Base-by-base conservation (phyloP, 2,113 vertebrate species). In the Tupaia chinensis region DNA sequence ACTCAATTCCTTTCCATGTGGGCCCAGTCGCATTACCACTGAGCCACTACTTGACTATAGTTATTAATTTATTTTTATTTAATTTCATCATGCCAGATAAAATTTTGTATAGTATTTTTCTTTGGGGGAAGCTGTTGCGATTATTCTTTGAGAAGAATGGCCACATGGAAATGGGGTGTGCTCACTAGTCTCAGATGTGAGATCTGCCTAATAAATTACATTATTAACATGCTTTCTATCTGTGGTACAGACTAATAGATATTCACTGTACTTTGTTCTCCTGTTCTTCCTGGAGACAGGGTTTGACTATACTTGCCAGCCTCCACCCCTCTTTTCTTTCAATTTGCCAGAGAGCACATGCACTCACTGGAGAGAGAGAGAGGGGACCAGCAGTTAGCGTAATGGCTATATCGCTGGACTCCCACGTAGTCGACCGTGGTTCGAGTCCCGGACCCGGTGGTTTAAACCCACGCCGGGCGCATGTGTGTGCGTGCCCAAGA, bases 31-130 rank as follows among this genome's bases (percentile, higher is more conserved):
- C 44, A 44, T 44, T 44, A 44, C 44, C 44, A 3, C 44, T 44
- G 44, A 44, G 44, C 44, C 44, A 44, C 44, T 44, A 44, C 44
- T 44, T 82, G 9, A 72, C 19, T 69, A 44, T 65, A 12, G 5
- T 58, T 87, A 63, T 70, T 65, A n/a, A 60, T 82, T 68, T 74
- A 23, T 74, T 94, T 88, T 77, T 83, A 44, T 91, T 73, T 66
- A 60, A 58, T 74, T 79, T 87, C 22, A 77, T 3, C 91, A 58
- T 66, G 34, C 23, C 34, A 79, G 32, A 16, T 54, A 25, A 61
- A 73, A 17, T 81, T 95, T 93, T 86, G 22, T 73, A 1, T 82
- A 56, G 16, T 34, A 79, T 19, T 44, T 72, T 19, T 79, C 17
- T 78, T 78, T 87, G 61, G 2, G 16, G 58, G 20, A 69, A 87